phyloP scores from a whole-genome alignment of 2,888 invertebrate genomes.

The Idaea straminata region DNA sequence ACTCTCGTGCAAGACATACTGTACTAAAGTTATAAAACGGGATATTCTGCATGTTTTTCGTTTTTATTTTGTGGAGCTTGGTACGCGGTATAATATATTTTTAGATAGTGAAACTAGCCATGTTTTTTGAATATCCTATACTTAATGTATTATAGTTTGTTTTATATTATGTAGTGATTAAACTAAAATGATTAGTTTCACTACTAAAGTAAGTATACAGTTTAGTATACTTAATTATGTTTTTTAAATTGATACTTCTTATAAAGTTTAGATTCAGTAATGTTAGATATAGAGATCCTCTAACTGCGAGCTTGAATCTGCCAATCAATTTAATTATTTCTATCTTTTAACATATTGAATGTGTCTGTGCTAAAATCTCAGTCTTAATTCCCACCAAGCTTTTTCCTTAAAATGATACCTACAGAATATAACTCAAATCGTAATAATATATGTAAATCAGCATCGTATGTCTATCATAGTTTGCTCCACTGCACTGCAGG shows the following conservation, averaged over 20 bases:
- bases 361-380: not conserved
- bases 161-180: no score
- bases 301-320: not conserved
- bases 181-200: no score
- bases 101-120: no score
- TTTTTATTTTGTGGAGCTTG: no score
- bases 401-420: not conserved
- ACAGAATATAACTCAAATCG: not conserved
- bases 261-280: not conserved
- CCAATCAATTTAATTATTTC: not conserved
- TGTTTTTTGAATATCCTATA: no score
- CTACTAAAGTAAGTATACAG: no score
- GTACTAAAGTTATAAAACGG: no score
- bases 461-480: not conserved
- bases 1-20: not conserved
- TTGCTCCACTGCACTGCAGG: conserved; percentile 29
- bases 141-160: no score
- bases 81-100: no score
- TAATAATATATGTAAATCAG: not conserved
- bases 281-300: not conserved
- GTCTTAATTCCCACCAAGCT: not conserved
- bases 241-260: not conserved
- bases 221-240: no score
- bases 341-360: not conserved
- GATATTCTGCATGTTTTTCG: no score